phyloP scores from a whole-genome alignment of 2,888 invertebrate species.

The Silvanus unidentatus region DNA sequence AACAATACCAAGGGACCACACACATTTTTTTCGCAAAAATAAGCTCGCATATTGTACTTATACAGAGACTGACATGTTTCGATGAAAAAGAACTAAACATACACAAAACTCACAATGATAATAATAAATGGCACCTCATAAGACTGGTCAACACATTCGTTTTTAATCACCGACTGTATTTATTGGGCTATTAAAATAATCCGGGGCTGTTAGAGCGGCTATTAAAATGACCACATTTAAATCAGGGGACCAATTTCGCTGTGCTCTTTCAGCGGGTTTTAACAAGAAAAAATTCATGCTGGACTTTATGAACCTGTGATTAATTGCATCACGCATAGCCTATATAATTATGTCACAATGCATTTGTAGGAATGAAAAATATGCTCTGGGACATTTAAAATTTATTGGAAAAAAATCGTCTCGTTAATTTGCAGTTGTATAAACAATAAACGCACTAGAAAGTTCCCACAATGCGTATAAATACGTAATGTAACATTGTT shows the following conservation, averaged over 20 bases:
- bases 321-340: constrained; percentile 4
- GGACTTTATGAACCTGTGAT: constrained; percentile 7
- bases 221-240: constrained; percentile 19
- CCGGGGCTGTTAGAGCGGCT: constrained; percentile 29
- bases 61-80: constrained; percentile 3
- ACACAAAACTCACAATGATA: too few relatives aligned
- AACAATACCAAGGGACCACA: constrained; percentile 27
- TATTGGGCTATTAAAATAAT: constrained; percentile 37
- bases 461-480: too few relatives aligned
- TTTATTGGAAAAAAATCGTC: too few relatives aligned
- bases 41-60: background rate
- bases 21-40: constrained; percentile 3
- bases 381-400: too few relatives aligned
- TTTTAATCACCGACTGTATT: constrained; percentile 33
- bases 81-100: too few relatives aligned
- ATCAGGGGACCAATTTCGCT: constrained; percentile 5
- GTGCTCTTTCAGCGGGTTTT: constrained; percentile 16
- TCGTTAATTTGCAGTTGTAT: too few relatives aligned
- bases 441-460: too few relatives aligned
- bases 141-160: constrained; percentile 31
- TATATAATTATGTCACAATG: too few relatives aligned
- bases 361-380: too few relatives aligned
- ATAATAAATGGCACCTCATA: too few relatives aligned
- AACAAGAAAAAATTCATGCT: constrained; percentile 26
- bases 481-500: too few relatives aligned